Conservation (phyloP, 2,888 invertebrate genomes). For the Kuschelorhynchus macadamiae region DNA sequence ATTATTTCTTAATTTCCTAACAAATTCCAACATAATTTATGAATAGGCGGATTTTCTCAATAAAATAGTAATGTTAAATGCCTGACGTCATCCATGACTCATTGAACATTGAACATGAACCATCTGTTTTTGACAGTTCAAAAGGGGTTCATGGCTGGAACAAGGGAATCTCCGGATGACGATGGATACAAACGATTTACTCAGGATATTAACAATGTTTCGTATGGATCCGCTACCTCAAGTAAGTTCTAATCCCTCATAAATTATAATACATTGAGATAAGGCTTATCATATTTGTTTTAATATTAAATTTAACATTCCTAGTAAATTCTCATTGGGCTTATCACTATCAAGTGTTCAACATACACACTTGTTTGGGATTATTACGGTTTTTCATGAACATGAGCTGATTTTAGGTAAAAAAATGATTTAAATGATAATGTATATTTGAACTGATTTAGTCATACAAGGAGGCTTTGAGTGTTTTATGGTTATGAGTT, state of each 20-base stretch:
- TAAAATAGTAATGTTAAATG: too few relatives aligned
- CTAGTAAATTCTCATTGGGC: too few relatives aligned
- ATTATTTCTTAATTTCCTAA: too few relatives aligned
- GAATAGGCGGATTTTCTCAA: too few relatives aligned
- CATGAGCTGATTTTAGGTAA: conserved; percentile 9
- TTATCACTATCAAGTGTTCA: background rate
- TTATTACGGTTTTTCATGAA: background rate
- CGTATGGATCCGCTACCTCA: conserved; percentile 76
- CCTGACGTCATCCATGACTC: conserved; percentile 21
- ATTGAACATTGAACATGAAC: conserved; percentile 1
- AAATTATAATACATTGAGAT: conserved; percentile 4
- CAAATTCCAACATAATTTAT: too few relatives aligned
- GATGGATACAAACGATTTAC: conserved; percentile 78
- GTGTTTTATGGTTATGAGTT: background rate
- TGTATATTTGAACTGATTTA: conserved; percentile 5
- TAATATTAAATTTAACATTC: conserved; percentile 5
- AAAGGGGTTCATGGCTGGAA: conserved; percentile 55
- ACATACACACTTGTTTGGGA: background rate
- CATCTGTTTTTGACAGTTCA: conserved; percentile 50
- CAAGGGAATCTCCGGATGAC: conserved; percentile 69
- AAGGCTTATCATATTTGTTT: conserved; percentile 35
- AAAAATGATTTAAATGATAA: background rate
- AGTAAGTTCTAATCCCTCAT: conserved; percentile 69
- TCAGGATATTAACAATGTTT: conserved; percentile 71
- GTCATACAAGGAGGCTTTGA: conserved; percentile 4